Evolutionary conservation across 2,888 invertebrate genomes (phyloP).

Genomic region (Meloe dianella): DNA sequence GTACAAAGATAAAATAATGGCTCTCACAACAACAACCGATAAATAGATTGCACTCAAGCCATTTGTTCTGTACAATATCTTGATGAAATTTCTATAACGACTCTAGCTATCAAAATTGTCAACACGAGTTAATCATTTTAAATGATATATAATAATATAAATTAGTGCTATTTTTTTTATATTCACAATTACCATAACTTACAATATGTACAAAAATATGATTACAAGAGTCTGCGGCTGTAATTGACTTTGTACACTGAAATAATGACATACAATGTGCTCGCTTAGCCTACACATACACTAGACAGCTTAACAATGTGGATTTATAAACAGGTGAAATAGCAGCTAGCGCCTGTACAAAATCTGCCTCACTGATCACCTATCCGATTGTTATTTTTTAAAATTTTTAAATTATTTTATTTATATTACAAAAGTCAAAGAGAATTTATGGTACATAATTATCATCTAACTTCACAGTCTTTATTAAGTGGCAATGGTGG

Average conservation of each 20-base stretch:
- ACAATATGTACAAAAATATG: constrained; percentile 66
- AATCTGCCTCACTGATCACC: constrained; percentile 52
- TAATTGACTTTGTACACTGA: constrained; percentile 65
- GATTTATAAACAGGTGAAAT: constrained; percentile 55
- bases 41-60: constrained; percentile 59
- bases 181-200: constrained; percentile 61
- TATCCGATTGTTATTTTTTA: constrained; percentile 22
- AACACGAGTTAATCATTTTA: constrained; percentile 61
- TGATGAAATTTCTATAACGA: constrained; percentile 59
- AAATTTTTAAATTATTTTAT: constrained; percentile 35
- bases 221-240: constrained; percentile 59
- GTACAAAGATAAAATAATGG: constrained; percentile 55
- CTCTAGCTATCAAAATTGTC: constrained; percentile 61
- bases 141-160: constrained; percentile 58
- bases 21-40: constrained; percentile 56
- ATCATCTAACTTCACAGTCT: constrained; percentile 91
- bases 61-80: constrained; percentile 61
- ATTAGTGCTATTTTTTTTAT: constrained; percentile 57
- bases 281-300: constrained; percentile 50
- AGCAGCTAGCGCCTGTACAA: constrained; percentile 51
- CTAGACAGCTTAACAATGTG: constrained; percentile 55
- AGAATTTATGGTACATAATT: constrained; percentile 57
- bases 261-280: constrained; percentile 46
- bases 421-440: constrained; percentile 35
- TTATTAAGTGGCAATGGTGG: constrained; percentile 71